Base-by-base conservation (phyloP, 2,888 invertebrate species). In the Physocephala rufipes region DNA sequence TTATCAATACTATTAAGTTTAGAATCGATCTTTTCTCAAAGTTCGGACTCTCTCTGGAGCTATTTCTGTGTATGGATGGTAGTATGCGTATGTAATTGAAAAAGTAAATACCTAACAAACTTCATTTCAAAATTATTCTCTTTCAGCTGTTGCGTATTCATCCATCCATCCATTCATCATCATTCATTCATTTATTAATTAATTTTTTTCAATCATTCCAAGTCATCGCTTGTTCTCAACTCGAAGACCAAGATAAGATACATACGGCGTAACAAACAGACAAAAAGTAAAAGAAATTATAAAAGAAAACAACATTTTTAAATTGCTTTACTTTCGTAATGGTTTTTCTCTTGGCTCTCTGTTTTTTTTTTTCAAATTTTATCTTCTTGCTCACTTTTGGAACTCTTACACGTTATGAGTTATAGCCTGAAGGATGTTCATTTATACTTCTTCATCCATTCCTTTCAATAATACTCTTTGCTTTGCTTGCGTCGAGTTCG, bases 81-180 rank as follows among this genome's bases (percentile, higher is more conserved):
- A n/a, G n/a, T n/a, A n/a, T n/a, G n/a, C n/a, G 24, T 59, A 30
- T 28, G 62, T 43, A 62, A 62, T 19, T 36, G 15, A 30, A 62
- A 43, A 45, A 16, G 21, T 24, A 62, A 19, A 43, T 24, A 45
- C 19, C 45, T 62, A n/a, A n/a, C 62, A 30, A 45, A 62, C 43
- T 45, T 36, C 43, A 21, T 55, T 45, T 19, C 55, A 24, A 1
- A 21, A 26, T 64, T 45, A 16, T 47, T 45, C 62, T 30, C 43
- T 43, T 36, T 62, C 62, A 43, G 24, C 43, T 43, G n/a, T 43
- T 62, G 26, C 21, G 24, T n/a, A n/a, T n/a, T n/a, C n/a, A n/a
- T n/a, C n/a, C n/a, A n/a, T n/a, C n/a, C n/a, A n/a, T n/a, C n/a
- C n/a, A n/a, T n/a, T n/a, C n/a, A n/a, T n/a, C n/a, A n/a, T n/a